Conservation (phyloP, 2,113 vertebrate species). For the Montifringilla adamsi region DNA sequence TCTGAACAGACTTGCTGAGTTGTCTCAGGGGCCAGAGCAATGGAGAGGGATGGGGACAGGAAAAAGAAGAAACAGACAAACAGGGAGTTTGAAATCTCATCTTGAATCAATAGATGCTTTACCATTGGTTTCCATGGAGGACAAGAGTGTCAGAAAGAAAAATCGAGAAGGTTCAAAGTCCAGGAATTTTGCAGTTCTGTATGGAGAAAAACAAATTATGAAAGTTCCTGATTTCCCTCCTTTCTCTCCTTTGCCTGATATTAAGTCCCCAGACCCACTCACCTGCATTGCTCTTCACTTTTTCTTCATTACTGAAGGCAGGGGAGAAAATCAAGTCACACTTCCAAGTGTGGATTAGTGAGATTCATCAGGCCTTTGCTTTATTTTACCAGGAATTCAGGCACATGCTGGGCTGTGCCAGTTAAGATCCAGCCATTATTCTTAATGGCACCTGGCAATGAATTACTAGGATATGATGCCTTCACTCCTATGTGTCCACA, state of each 20-base stretch:
- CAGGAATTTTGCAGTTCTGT: not conserved
- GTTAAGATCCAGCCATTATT: not conserved
- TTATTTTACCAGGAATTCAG: not conserved
- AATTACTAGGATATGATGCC: not conserved
- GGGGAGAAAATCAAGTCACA: not conserved
- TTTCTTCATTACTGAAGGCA: not conserved
- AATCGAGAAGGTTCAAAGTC: not conserved
- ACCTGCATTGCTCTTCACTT: not conserved
- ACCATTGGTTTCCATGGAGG: not conserved
- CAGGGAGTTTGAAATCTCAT: not conserved
- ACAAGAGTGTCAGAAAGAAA: not conserved
- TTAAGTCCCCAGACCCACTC: not conserved
- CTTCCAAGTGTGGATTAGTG: not conserved
- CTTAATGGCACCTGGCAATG: not conserved
- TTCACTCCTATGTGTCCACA: not conserved
- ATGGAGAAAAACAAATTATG: not conserved
- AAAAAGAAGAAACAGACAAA: not conserved
- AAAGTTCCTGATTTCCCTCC: not conserved
- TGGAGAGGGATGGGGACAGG: not conserved
- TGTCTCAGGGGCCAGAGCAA: not conserved
- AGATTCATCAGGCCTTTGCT: not conserved
- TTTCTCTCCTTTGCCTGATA: not conserved
- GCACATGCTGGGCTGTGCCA: not conserved
- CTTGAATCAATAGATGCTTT: not conserved
- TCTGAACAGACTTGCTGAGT: not conserved